These are phyloP conservation scores for Tyrophagus putrescentiae DNA, from an alignment of 1,140 invertebrate species.

Conservation along the genomic window DNA sequence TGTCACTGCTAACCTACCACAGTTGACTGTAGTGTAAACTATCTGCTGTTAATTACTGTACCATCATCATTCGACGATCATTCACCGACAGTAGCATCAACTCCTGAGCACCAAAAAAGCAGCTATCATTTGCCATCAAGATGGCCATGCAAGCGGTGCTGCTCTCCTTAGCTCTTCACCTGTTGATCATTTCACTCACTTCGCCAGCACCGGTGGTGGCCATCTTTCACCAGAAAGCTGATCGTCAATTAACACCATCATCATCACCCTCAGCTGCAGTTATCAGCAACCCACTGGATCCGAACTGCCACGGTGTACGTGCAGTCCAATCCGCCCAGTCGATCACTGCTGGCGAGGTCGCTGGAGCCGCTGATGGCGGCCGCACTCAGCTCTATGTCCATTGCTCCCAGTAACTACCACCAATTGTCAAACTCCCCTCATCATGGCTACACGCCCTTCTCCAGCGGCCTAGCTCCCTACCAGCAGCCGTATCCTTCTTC, in stretches of 20 bases:
- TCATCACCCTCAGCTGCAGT: neutral
- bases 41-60: too few relatives aligned
- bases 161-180: neutral
- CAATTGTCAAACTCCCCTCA: neutral
- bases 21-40: too few relatives aligned
- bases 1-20: neutral
- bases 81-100: too few relatives aligned
- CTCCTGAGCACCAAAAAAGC: too few relatives aligned
- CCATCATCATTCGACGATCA: too few relatives aligned
- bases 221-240: constrained; percentile 1
- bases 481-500: neutral
- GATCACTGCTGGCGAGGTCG: neutral
- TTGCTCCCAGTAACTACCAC: too few relatives aligned
- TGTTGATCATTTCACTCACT: neutral
- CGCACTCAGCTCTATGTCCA: neutral
- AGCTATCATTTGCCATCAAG: neutral
- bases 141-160: neutral
- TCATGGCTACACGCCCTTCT: neutral
- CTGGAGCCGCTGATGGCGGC: constrained; percentile 1
- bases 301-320: neutral
- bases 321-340: neutral
- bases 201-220: neutral
- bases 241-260: neutral
- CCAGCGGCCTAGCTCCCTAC: neutral
- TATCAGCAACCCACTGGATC: neutral